Percentiles rank a stretch among this genome's conserved stretches.
phyloP scores from a whole-genome alignment of 2,797 vertebrate species.

The Rachycentron canadum region DNA sequence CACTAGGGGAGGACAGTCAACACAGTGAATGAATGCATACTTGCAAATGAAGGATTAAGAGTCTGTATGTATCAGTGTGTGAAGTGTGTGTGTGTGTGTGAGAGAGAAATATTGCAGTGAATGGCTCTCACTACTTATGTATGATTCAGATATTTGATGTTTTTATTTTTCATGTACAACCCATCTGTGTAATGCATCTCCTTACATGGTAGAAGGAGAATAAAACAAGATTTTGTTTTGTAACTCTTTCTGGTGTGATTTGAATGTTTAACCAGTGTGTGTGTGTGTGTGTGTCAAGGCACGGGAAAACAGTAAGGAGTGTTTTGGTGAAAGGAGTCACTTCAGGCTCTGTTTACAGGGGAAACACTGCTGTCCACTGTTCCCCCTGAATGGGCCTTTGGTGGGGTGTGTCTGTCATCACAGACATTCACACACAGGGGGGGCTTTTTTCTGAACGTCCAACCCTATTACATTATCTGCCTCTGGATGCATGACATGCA shows the following conservation, averaged over 20 bases:
- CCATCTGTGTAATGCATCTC: constrained; percentile 57
- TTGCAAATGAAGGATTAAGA: constrained; percentile 8
- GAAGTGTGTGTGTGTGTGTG: constrained; percentile 11
- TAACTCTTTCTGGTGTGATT: constrained; percentile 44
- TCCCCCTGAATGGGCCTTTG: constrained; percentile 59
- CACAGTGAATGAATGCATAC: constrained; percentile 14
- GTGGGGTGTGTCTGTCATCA: constrained; percentile 62
- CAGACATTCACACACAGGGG: constrained; percentile 42
- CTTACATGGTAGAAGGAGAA: constrained; percentile 63
- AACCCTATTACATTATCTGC: constrained; percentile 31
- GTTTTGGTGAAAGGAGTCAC: constrained; percentile 57
- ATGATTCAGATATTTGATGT: constrained; percentile 31
- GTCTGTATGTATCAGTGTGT: constrained; percentile 23
- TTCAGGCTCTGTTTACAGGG: constrained; percentile 65
- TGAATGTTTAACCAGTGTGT: constrained; percentile 4
- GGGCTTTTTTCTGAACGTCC: constrained; percentile 18
- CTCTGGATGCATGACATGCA: constrained; percentile 16
- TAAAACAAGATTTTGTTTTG: constrained; percentile 75
- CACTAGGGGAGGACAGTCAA: neutral
- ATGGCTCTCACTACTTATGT: constrained; percentile 44
- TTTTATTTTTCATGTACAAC: constrained; percentile 61
- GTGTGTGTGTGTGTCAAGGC: neutral
- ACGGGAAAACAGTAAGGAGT: constrained; percentile 23
- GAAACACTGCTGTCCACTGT: constrained; percentile 76
- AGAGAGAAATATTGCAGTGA: constrained; percentile 33